Conservation (phyloP, 2,888 invertebrate genomes). For the Ypsolopha sequella region DNA sequence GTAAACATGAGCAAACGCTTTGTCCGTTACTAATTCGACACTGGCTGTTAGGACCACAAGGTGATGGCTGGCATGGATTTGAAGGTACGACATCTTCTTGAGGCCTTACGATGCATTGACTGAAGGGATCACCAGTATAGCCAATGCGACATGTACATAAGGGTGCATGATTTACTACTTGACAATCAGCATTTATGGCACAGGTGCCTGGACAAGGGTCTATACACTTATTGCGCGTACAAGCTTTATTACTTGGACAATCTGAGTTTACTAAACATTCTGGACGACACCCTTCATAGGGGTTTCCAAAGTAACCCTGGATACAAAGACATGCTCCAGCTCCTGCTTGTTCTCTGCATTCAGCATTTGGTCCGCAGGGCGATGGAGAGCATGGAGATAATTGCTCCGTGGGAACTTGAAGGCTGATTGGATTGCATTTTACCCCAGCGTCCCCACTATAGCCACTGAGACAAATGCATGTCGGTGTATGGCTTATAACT, state of each 20-base stretch:
- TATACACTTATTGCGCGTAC: constrained; percentile 79
- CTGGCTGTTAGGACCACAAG: constrained; percentile 75
- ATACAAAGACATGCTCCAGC: constrained; percentile 78
- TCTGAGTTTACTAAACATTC: constrained; percentile 81
- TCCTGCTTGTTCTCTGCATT: constrained; percentile 69
- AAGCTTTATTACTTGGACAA: constrained; percentile 77
- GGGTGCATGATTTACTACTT: constrained; percentile 79
- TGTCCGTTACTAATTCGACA: constrained; percentile 69
- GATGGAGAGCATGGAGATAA: constrained; percentile 72
- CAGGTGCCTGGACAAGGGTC: constrained; percentile 86
- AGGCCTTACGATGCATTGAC: constrained; percentile 49
- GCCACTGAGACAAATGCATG: constrained; percentile 77
- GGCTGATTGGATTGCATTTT: constrained; percentile 59
- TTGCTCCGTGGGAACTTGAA: constrained; percentile 24
- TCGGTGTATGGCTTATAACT: constrained; percentile 81
- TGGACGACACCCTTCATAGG: constrained; percentile 82
- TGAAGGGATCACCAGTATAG: constrained; percentile 81
- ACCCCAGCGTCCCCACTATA: constrained; percentile 82
- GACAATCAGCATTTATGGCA: constrained; percentile 80
- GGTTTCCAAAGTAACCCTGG: constrained; percentile 80
- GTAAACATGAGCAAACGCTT: constrained; percentile 79
- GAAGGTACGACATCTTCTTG: constrained; percentile 33
- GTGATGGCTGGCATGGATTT: constrained; percentile 71
- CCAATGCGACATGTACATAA: constrained; percentile 75
- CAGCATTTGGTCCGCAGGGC: constrained; percentile 74